Base-by-base conservation (phyloP, 2,888 invertebrate genomes). In the Allolobophora icterica region DNA sequence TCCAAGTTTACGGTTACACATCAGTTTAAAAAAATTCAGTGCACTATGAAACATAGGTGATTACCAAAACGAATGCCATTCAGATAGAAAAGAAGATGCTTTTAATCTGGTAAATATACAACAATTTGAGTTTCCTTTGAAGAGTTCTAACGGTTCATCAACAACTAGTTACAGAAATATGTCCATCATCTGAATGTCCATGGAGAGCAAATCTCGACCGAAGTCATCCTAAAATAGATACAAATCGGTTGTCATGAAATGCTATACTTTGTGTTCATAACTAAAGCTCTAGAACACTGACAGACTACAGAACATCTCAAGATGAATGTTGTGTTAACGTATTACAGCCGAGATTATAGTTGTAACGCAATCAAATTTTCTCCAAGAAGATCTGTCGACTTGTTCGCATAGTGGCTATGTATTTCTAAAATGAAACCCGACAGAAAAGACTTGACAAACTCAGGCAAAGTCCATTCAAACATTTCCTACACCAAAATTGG, bases 171-270 rank as follows among this genome's bases (percentile, higher is more conserved):
- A 90, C 38, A 90, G 90, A 34, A 90, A 34, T 35, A 58, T 90
- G 35, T 90, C 90, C 90, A 90, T 90, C 34, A 71, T 90, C 11
- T 90, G 90, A 58, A 83, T 34, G 35, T 90, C 90, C 90, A 90
- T 90, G 30, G 34, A 34, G 35, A 90, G 83, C 83, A 90, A 40
- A 35, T 90, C 90, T 58, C 90, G 52, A n/a, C 58, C 71, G 19
- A 90, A 71, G 35, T 90, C 90, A 45, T 90, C 90, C 58, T 90
- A 11, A 71, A 71, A 71, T n/a, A 71, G 8, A 71, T 71, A 71
- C 30, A 30, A 71, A 71, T 71, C 24, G 17, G 71, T n/a, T n/a
- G 8, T 71, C 30, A 71, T 30, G n/a, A 71, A 71, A 71, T 71
- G 52, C 52, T 24, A 71, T 17, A n/a, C 30, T 71, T 71, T 71